Evolutionary conservation across 2,113 vertebrate species (phyloP).

Genomic region (Thalassoma bifasciatum): DNA sequence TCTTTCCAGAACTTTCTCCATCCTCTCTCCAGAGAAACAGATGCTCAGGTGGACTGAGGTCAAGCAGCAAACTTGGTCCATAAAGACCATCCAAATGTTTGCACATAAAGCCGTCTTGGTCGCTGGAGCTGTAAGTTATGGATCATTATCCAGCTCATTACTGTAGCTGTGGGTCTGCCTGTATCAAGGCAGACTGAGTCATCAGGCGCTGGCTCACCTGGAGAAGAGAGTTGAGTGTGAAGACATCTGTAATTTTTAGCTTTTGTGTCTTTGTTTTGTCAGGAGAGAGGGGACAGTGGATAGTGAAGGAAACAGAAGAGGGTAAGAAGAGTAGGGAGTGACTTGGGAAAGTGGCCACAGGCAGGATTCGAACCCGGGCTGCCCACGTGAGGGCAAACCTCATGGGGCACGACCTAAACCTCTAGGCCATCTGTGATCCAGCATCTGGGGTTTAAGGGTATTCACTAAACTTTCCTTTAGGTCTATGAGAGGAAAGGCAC

Average conservation of each 20-base stretch:
- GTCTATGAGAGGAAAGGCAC: not conserved
- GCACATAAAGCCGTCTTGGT: not conserved
- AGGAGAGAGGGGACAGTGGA: no score
- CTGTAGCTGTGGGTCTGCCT: not conserved
- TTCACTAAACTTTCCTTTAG: not conserved
- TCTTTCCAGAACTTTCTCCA: not conserved
- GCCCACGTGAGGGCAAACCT: no score
- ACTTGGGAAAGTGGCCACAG: no score
- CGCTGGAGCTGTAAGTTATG: not conserved
- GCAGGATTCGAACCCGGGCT: no score
- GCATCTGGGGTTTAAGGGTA: no score
- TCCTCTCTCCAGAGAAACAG: not conserved
- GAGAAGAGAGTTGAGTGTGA: not conserved
- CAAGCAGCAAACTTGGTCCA: not conserved
- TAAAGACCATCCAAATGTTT: conserved; percentile 2
- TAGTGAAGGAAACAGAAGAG: no score
- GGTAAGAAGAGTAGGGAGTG: no score
- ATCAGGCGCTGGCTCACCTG: not conserved
- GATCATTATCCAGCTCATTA: not conserved
- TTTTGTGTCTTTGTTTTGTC: no score
- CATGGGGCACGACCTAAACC: no score
- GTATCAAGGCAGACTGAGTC: not conserved
- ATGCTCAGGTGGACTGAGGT: not conserved
- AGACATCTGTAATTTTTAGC: no score
- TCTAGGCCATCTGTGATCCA: no score